These are phyloP conservation scores for Cromileptes altivelis DNA, from an alignment of 2,113 vertebrate genomes.

Conservation along the genomic window DNA sequence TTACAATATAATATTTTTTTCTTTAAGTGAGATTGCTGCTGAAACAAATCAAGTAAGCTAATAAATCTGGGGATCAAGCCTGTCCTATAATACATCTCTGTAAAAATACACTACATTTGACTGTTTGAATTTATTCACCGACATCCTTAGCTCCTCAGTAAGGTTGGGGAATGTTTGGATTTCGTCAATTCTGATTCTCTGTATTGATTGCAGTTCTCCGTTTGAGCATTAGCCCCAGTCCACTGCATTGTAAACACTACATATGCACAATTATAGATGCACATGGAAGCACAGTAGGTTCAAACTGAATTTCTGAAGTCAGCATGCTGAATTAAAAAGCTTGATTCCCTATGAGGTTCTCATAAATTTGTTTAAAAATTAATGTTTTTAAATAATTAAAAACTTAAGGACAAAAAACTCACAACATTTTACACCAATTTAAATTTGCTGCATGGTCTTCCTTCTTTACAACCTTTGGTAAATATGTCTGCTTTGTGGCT, in stretches of 20 bases:
- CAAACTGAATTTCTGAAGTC: constrained; percentile 4
- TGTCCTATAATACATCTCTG: background rate
- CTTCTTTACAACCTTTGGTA: background rate
- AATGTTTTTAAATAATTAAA: background rate
- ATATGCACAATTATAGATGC: background rate
- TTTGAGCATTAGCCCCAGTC: background rate
- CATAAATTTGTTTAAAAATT: background rate
- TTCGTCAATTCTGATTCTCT: background rate
- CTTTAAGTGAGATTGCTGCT: background rate
- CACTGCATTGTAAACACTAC: background rate
- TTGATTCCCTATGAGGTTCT: background rate
- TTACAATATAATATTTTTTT: background rate
- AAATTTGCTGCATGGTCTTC: background rate
- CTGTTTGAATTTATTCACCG: background rate
- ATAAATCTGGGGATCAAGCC: background rate
- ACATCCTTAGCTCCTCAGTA: background rate
- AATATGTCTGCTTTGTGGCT: background rate
- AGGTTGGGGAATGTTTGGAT: background rate
- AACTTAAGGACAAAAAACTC: too few relatives aligned
- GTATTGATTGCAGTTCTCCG: background rate
- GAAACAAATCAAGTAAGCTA: background rate
- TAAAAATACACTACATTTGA: background rate
- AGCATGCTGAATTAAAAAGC: background rate
- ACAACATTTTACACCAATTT: background rate
- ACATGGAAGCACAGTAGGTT: background rate